Evolutionary conservation across 2,113 vertebrate genomes (phyloP), one percentile per base, ranked within the genome.

Genomic region (Cepphus grylle): DNA sequence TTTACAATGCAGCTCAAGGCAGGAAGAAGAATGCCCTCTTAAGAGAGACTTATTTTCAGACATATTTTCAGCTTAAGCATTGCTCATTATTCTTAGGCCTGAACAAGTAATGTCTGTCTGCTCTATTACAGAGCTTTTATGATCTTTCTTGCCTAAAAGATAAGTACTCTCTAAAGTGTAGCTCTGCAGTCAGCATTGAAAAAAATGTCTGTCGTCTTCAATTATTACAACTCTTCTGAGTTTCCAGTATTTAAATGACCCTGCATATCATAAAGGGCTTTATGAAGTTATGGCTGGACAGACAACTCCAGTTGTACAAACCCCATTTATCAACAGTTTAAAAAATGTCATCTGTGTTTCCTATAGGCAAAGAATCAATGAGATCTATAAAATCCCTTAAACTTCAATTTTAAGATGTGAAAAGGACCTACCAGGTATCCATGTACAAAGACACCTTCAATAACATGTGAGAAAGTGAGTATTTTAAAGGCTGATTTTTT

Each of bases 1-100:
- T 3, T 0, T 19, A 50, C 63, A 10, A 61, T 0, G 2, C 3
- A 2, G 42, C 29, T 84, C 40, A 23, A 45, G 61, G 53, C 16
- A 43, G 43, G 36, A 95, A 63, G 10, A 86, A 45, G 20, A 74
- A 77, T 14, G 20, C 10, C 13, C 13, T 73, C 21, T 71, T 67
- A 78, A 52, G 56, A 81, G 5, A 88, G 8, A 16, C 19, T 43
- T 43, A 80, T 43, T 74, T n/a, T 59, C 20, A 86, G 71, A 67
- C 21, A 34, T 13, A 49, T 47, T 63, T 78, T 79, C 65, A 92
- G 7, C n/a, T 90, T 66, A 86, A 90, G 20, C 11, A 63, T 11
- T 71, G 20, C 18, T 71, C 20, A 81, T 59, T 25, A 71, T 40
- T 86, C 59, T 73, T 58, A 66, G 72, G 15, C 3, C 23, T 81